These are phyloP conservation scores for Acronicta aceris DNA, from an alignment of 2,888 invertebrate species.

Conservation along the genomic window DNA sequence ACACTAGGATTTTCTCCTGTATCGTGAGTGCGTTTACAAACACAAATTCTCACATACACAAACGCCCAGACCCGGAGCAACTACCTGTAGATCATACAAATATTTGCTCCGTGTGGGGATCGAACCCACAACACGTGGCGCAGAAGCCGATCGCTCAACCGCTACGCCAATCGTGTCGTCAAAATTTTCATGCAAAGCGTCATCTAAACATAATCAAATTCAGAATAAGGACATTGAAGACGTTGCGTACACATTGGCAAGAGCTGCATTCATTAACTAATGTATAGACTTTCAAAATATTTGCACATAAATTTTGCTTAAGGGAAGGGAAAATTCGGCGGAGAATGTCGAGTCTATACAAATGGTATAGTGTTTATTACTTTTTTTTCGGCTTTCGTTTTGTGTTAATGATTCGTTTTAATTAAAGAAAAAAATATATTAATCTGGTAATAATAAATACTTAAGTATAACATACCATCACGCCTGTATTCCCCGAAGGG, in stretches of 20 bases:
- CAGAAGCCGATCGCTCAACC: too few relatives aligned
- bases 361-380: constrained; percentile 66
- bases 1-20: too few relatives aligned
- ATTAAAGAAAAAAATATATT: constrained; percentile 9
- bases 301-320: constrained; percentile 86
- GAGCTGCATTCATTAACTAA: constrained; percentile 89
- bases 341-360: constrained; percentile 64
- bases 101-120: too few relatives aligned
- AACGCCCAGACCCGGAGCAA: too few relatives aligned
- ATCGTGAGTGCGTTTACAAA: too few relatives aligned
- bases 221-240: constrained; percentile 76
- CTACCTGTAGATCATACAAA: too few relatives aligned
- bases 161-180: too few relatives aligned
- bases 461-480: too few relatives aligned
- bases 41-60: too few relatives aligned
- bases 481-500: too few relatives aligned
- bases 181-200: neutral
- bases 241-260: constrained; percentile 76
- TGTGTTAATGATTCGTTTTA: neutral
- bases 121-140: too few relatives aligned
- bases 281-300: constrained; percentile 88
- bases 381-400: constrained; percentile 39
- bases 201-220: neutral
- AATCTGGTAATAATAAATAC: too few relatives aligned
- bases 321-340: constrained; percentile 73